phyloP scores from a whole-genome alignment of 30 jellyfish, hydroid and myxozoan genomes.

The Aurelia aurita region DNA sequence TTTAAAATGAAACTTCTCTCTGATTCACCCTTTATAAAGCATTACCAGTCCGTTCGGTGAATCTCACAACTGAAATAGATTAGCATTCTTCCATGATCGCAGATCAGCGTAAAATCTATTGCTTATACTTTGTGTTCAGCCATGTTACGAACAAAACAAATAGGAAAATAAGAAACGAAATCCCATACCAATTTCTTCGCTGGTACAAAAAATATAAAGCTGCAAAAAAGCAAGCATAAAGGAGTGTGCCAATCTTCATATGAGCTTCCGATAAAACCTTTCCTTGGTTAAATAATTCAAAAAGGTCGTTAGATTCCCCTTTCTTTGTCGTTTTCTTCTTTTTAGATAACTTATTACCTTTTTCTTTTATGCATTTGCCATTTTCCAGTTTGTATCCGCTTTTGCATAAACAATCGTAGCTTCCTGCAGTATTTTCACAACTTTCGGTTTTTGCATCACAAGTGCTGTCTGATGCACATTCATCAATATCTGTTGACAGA shows the following conservation, averaged over 20 bases:
- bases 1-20: no score
- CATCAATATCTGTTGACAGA: slow-evolving; percentile 76
- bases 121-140: neutral
- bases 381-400: slow-evolving; percentile 70
- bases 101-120: no score
- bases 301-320: slow-evolving; percentile 10
- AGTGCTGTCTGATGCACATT: slow-evolving; percentile 59
- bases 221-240: slow-evolving; percentile 66
- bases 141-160: slow-evolving; percentile 3
- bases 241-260: slow-evolving; percentile 76
- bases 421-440: slow-evolving; percentile 81
- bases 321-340: slow-evolving; percentile 26
- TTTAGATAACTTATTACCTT: slow-evolving; percentile 51
- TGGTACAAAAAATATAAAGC: slow-evolving; percentile 40
- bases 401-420: slow-evolving; percentile 83
- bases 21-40: no score
- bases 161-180: neutral
- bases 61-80: no score
- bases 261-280: slow-evolving; percentile 63
- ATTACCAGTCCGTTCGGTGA: no score
- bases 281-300: slow-evolving; percentile 36
- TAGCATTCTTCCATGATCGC: no score
- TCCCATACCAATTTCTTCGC: slow-evolving; percentile 32
- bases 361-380: slow-evolving; percentile 60
- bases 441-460: slow-evolving; percentile 78